Conservation (phyloP, 2,797 vertebrate species). For the Microchirus variegatus region DNA sequence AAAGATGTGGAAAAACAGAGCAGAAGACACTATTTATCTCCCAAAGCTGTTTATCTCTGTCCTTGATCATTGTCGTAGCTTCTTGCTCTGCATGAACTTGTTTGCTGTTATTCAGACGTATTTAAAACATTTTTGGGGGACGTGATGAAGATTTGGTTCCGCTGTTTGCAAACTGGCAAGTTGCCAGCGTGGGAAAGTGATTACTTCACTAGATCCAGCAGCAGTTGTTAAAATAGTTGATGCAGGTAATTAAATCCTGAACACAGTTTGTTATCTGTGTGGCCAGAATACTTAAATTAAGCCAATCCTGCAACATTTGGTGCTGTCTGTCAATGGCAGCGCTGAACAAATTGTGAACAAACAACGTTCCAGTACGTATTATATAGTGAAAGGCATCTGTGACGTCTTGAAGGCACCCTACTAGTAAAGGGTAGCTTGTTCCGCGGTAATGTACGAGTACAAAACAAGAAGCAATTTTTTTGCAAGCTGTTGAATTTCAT, state of each 20-base stretch:
- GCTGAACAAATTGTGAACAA: conserved; percentile 19
- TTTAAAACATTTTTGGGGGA: conserved; percentile 2
- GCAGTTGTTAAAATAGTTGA: neutral
- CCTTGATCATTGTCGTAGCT: conserved; percentile 9
- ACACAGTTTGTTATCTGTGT: neutral
- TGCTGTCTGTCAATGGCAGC: conserved; percentile 14
- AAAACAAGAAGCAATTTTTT: conserved; percentile 39
- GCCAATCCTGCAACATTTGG: neutral
- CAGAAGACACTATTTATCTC: neutral
- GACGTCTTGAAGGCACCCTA: neutral
- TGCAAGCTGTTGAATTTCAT: conserved; percentile 59
- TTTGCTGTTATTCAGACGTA: conserved; percentile 15
- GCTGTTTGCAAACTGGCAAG: neutral
- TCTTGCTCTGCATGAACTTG: neutral
- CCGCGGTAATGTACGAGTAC: conserved; percentile 28
- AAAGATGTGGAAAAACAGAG: neutral
- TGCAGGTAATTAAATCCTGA: neutral
- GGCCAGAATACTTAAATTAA: conserved; percentile 19
- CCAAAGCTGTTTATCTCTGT: neutral
- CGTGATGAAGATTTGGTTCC: neutral
- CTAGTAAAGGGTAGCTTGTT: conserved; percentile 9
- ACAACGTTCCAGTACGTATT: conserved; percentile 13
- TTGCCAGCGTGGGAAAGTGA: neutral
- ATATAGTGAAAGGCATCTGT: conserved; percentile 7
- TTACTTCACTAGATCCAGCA: neutral